Evolutionary conservation across 2,888 invertebrate species (phyloP), one percentile per base, ranked within the genome.

Genomic region (Limnephilus marmoratus): DNA sequence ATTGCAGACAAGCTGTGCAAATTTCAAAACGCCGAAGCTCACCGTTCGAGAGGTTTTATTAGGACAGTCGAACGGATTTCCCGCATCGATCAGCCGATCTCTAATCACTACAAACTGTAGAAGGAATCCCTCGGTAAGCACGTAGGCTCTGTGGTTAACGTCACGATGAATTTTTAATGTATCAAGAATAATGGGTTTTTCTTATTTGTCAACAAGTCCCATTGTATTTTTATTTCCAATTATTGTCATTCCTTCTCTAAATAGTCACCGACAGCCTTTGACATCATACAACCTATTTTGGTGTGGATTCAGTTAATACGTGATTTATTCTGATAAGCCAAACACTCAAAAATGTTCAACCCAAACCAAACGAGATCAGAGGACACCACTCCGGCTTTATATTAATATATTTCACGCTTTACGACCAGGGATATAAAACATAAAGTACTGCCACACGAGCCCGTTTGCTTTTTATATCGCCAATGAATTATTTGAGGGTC

Each of bases 381-480:
- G 37, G 41, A 83, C 34, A n/a, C 18, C 83, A 83, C 37, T 83
- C 34, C 0, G n/a, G 37, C 37, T 83, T 83, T 41, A 37, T 37
- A 24, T 83, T 83, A 83, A 68, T 68, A 83, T 83, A 83, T 83
- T 37, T 83, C 83, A 37, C 83, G 41, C 37, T 83, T 83, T 83
- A 83, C 83, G 83, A 83, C 24, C 37, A 11, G 37, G 15, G 83
- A 34, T 12, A 83, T n/a, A n/a, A 68, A 24, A 68, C 68, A 9
- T 68, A n/a, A 68, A 68, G 34, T 34, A 83, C 83, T 37, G 83
- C 37, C 83, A 41, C 83, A 83, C 37, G 34, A 83, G 37, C 37
- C 83, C 18, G 37, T 83, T 83, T 83, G 83, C 34, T 83, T 83
- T 83, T 83, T 83, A 83, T 83, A 41, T 41, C 18, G 18, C 34